phyloP scores from a whole-genome alignment of 2,797 vertebrate species.

The Anguilla anguilla region DNA sequence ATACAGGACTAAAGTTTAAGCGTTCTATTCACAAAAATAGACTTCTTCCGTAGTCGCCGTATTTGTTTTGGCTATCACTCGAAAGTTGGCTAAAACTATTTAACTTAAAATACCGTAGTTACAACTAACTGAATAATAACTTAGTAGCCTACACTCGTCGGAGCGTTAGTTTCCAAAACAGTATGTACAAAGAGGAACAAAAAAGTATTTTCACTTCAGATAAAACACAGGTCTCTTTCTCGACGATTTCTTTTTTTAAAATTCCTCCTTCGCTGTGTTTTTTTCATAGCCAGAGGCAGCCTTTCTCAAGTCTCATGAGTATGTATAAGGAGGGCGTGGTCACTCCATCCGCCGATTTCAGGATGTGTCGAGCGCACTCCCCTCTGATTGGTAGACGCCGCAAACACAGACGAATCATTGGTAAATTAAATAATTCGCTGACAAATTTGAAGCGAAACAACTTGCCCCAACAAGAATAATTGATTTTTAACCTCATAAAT shows the following conservation, averaged over 20 bases:
- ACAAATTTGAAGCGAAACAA: neutral
- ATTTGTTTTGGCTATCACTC: conserved; percentile 38
- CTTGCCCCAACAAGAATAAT: neutral
- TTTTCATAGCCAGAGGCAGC: conserved; percentile 55
- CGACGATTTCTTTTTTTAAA: conserved; percentile 12
- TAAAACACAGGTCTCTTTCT: conserved; percentile 6
- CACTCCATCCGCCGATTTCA: neutral
- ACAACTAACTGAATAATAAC: neutral
- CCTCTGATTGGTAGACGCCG: neutral
- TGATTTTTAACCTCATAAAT: conserved; percentile 21
- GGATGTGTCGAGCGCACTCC: neutral
- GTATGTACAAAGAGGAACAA: neutral
- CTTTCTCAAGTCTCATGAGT: conserved; percentile 51
- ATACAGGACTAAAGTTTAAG: neutral
- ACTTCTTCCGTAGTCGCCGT: conserved; percentile 55
- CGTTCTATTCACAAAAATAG: conserved; percentile 25
- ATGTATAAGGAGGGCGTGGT: conserved; percentile 47
- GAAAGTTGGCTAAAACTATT: conserved; percentile 37
- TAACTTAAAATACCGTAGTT: neutral
- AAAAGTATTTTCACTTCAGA: neutral
- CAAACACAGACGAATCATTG: neutral
- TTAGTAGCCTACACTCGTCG: neutral
- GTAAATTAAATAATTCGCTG: neutral
- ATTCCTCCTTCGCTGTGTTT: conserved; percentile 37
- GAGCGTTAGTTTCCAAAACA: neutral